Base-by-base conservation (phyloP, 2,888 invertebrate genomes). In the Ctenicera cuprea region DNA sequence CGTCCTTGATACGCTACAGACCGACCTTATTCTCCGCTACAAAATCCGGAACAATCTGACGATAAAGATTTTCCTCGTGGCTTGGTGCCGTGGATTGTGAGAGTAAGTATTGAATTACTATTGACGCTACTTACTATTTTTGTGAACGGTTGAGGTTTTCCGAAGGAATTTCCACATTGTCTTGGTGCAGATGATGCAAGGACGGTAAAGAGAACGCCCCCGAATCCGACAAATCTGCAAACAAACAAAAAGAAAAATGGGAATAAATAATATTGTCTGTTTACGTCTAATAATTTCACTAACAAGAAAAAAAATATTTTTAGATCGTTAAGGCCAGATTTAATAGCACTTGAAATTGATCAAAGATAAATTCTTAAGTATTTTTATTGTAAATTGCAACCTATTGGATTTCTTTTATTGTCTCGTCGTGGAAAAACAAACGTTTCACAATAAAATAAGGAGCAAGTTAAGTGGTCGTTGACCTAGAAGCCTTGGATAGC, bases 221-320 rank as follows among this genome's bases (percentile, higher is more conserved):
- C 12, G 64, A 73, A 43, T 73, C 65, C 5, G 63, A 69, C 9
- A 73, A 52, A 38, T 73, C 73, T 73, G 73, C 9, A 73, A 73
- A 41, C 11, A 59, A 59, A 59, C n/a, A 37, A 5, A 37, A 14
- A 43, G n/a, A n/a, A n/a, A n/a, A 14, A 14, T 43, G 5, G 8
- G 33, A 33, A 8, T 33, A 33, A 63, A 70, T 38, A 26, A 5
- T 16, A 20, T n/a, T 22, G 26, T 26, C 26, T 26, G 5, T 26
- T 26, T 26, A 26, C 26, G 3, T 2, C 26, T 26, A 5, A 26
- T 26, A 3, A 26, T 26, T n/a, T n/a, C n/a, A 26, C 9, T 4
- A 8, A 33, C 9, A 33, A 33, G 33, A 8, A 33, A 9, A 33
- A 33, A 5, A 5, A 5, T 33, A 33, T 33, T 33, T 33, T 33